phyloP scores from a whole-genome alignment of 2,888 invertebrate species.

The Timandra comae region DNA sequence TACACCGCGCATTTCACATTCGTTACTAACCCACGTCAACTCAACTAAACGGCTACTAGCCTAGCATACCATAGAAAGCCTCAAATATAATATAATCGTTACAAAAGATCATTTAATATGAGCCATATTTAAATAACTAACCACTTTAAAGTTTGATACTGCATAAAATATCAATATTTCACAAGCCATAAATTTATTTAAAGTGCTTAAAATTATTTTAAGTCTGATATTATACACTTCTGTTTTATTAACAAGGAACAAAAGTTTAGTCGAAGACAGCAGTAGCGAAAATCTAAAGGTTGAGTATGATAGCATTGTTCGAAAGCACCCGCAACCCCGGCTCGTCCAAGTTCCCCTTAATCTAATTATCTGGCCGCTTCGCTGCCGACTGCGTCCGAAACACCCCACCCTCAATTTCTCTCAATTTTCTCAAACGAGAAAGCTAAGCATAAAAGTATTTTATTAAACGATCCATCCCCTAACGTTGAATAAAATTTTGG shows the following conservation, averaged over 20 bases:
- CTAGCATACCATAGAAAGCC: too few relatives aligned
- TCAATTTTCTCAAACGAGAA: slow-evolving; percentile 45
- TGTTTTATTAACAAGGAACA: slow-evolving; percentile 7
- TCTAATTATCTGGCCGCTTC: slow-evolving; percentile 70
- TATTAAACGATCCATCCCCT: slow-evolving; percentile 49
- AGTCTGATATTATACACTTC: too few relatives aligned
- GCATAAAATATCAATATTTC: too few relatives aligned
- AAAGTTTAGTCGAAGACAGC: slow-evolving; percentile 25
- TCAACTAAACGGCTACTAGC: slow-evolving; percentile 5
- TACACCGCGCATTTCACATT: slow-evolving; percentile 46
- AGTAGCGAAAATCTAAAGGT: slow-evolving; percentile 50
- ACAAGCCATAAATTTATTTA: too few relatives aligned
- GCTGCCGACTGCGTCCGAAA: slow-evolving; percentile 50
- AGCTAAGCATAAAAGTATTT: slow-evolving; percentile 55
- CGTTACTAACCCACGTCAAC: slow-evolving; percentile 11
- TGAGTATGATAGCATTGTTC: slow-evolving; percentile 60
- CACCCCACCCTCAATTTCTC: slow-evolving; percentile 45
- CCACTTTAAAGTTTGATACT: too few relatives aligned
- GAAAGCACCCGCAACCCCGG: slow-evolving; percentile 45
- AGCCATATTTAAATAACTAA: too few relatives aligned
- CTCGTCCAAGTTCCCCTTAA: slow-evolving; percentile 60
- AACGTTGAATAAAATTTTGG: slow-evolving; percentile 39
- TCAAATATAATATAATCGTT: too few relatives aligned
- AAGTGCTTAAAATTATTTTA: too few relatives aligned
- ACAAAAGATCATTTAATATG: too few relatives aligned